Conservation (phyloP, 1,140 invertebrate species). For the Ladona fulva region DNA sequence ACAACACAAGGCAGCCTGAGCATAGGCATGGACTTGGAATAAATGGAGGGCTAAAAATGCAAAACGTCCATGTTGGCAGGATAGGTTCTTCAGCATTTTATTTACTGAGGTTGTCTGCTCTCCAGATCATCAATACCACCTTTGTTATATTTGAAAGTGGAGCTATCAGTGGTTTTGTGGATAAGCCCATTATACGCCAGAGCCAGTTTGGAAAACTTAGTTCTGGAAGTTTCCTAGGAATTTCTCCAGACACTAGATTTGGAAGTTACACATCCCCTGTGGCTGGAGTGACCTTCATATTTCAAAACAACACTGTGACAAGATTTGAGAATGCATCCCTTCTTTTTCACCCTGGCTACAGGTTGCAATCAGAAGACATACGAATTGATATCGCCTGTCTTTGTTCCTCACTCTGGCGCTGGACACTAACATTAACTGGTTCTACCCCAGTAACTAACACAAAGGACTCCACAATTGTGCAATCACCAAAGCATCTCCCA, state of each 20-base stretch:
- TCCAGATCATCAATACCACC: constrained; percentile 42
- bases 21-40: constrained; percentile 64
- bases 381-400: background rate
- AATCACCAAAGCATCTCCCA: background rate
- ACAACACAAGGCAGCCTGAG: constrained; percentile 32
- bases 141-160: constrained; percentile 45
- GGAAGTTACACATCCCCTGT: constrained; percentile 22
- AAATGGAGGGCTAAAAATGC: constrained; percentile 45
- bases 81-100: constrained; percentile 42
- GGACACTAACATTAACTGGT: background rate
- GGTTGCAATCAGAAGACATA: background rate
- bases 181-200: background rate
- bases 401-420: background rate
- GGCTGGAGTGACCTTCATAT: constrained; percentile 42
- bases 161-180: constrained; percentile 28
- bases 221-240: background rate
- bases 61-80: constrained; percentile 35
- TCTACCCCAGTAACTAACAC: background rate
- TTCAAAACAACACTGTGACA: constrained; percentile 54
- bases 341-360: constrained; percentile 41
- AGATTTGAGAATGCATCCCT: constrained; percentile 47
- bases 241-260: background rate
- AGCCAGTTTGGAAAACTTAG: background rate
- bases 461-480: background rate
- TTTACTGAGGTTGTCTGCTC: background rate